Evolutionary conservation across 1,140 invertebrate genomes (phyloP).

Genomic region (Seison nebaliae): DNA sequence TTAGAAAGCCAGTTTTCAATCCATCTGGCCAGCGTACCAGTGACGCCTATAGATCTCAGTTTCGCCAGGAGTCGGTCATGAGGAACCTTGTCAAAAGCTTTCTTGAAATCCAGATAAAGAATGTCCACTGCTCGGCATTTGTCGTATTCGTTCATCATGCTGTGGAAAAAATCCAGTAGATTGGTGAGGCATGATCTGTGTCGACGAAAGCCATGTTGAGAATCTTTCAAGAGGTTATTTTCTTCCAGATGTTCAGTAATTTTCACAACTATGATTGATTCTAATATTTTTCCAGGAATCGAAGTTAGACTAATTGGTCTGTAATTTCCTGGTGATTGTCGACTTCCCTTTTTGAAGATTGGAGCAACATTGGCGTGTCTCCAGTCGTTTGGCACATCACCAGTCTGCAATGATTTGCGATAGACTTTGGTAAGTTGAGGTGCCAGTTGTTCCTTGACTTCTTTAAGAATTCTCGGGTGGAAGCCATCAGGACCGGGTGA

Average conservation of each 20-base stretch:
- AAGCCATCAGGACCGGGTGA: neutral
- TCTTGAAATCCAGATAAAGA: neutral
- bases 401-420: too few species aligned
- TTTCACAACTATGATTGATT: neutral
- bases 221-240: neutral
- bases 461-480: neutral
- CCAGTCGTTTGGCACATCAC: neutral
- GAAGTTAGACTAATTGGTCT: neutral
- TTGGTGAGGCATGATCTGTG: neutral
- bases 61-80: neutral
- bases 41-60: neutral
- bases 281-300: neutral
- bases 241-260: slow-evolving; percentile 1
- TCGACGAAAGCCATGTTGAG: neutral
- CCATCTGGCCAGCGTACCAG: neutral
- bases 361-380: neutral
- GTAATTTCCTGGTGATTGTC: slow-evolving; percentile 1
- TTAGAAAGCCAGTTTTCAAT: neutral
- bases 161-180: neutral
- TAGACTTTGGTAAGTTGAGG: too few species aligned
- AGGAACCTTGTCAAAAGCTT: neutral
- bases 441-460: neutral
- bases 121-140: neutral
- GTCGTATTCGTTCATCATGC: neutral
- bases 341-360: neutral